These are phyloP conservation scores for Panagrolaimus sp. DNA, from an alignment of 1,140 invertebrate species.

Conservation along the genomic window DNA sequence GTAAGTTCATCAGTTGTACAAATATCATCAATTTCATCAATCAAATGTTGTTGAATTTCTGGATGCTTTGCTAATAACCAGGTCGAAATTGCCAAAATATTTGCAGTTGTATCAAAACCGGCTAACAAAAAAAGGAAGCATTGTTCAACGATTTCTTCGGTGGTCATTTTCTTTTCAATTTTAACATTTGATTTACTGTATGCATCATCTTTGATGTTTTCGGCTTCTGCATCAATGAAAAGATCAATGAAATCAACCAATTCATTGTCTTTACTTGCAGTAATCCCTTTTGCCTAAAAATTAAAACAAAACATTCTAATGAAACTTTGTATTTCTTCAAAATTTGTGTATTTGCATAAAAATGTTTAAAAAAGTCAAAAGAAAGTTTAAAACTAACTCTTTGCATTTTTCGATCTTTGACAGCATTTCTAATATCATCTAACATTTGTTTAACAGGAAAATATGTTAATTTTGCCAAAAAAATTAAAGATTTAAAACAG, in stretches of 20 bases:
- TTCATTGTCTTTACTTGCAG: not conserved
- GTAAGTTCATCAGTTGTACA: not conserved
- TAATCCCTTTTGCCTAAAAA: conserved; percentile 25
- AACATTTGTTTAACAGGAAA: too few relatives aligned
- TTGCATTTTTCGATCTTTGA: too few relatives aligned
- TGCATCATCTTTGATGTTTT: not conserved
- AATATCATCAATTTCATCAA: conserved; percentile 22
- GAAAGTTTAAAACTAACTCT: not conserved
- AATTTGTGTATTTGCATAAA: too few relatives aligned
- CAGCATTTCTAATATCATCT: too few relatives aligned
- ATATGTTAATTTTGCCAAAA: too few relatives aligned
- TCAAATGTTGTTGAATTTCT: conserved; percentile 14
- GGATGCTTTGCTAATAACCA: conserved; percentile 20
- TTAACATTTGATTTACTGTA: conserved; percentile 1
- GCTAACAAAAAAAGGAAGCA: conserved; percentile 18
- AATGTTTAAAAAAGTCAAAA: too few relatives aligned
- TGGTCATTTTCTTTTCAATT: not conserved
- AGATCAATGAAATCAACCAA: not conserved
- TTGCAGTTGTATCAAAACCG: conserved; percentile 24
- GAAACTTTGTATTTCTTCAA: too few relatives aligned
- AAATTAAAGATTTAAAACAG: too few relatives aligned
- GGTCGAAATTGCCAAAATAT: conserved; percentile 12
- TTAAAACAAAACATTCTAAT: too few relatives aligned
- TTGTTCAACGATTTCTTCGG: conserved; percentile 2
- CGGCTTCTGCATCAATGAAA: not conserved